phyloP scores from a whole-genome alignment of 1,140 invertebrate species.

The Coelopa frigida region DNA sequence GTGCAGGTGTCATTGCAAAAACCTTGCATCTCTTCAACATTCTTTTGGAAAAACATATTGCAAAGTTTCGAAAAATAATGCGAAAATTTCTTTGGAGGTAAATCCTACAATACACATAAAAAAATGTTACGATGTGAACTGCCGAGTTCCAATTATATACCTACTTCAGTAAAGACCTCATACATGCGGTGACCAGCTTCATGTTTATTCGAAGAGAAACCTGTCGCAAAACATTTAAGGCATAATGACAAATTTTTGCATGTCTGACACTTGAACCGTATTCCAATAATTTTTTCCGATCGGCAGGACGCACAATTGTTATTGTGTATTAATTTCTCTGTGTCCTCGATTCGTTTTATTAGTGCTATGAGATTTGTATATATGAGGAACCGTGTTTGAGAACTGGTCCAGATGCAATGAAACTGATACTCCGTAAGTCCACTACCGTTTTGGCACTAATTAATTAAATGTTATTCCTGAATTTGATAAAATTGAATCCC shows the following conservation, averaged over 20 bases:
- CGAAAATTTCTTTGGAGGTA: conserved; percentile 24
- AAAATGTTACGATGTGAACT: neutral
- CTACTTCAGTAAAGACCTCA: conserved; percentile 33
- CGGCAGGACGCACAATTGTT: conserved; percentile 32
- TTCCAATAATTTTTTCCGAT: conserved; percentile 32
- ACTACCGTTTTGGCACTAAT: conserved; percentile 25
- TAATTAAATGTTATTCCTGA: neutral
- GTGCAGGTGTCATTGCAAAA: conserved; percentile 27
- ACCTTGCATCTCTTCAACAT: conserved; percentile 28
- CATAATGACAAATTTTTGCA: conserved; percentile 37
- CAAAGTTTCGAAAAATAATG: conserved; percentile 29
- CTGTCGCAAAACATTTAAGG: conserved; percentile 34
- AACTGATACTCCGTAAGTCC: conserved; percentile 34
- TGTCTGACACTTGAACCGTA: conserved; percentile 38
- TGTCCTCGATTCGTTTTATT: conserved; percentile 39
- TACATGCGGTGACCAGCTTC: conserved; percentile 33
- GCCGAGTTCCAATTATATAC: too few relatives aligned
- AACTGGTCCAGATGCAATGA: conserved; percentile 30
- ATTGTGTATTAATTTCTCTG: conserved; percentile 35
- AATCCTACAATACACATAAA: conserved; percentile 22
- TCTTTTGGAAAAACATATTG: conserved; percentile 18
- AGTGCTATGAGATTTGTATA: conserved; percentile 35
- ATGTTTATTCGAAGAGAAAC: conserved; percentile 25
- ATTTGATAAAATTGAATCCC: neutral
- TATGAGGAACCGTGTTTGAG: conserved; percentile 36